phyloP scores from a whole-genome alignment of 2,888 invertebrate species.

The Steinernema hermaphroditum region DNA sequence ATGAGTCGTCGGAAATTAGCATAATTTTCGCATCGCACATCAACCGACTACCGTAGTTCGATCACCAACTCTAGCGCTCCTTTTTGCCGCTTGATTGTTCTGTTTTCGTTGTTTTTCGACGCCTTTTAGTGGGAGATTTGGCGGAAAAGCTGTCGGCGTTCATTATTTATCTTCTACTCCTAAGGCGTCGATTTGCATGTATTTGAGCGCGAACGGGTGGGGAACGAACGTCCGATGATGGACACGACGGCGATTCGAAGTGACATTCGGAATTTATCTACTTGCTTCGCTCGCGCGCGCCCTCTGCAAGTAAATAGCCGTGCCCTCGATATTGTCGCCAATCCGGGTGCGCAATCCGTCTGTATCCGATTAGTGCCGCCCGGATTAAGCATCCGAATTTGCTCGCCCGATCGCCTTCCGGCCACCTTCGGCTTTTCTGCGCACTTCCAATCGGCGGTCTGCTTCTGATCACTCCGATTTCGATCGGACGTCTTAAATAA shows the following conservation, averaged over 20 bases:
- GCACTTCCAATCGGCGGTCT: background rate
- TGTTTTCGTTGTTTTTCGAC: background rate
- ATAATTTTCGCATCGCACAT: constrained; percentile 8
- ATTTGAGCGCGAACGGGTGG: constrained; percentile 19
- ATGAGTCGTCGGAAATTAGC: constrained; percentile 23
- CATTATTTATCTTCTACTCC: constrained; percentile 32
- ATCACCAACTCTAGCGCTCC: constrained; percentile 17
- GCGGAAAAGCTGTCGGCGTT: constrained; percentile 22
- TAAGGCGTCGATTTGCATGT: constrained; percentile 31
- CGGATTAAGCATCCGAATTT: background rate
- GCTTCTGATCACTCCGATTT: too few species aligned
- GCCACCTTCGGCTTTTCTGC: background rate
- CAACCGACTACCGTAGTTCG: constrained; percentile 17
- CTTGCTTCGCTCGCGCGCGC: constrained; percentile 22
- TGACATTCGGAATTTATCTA: constrained; percentile 29
- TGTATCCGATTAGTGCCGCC: constrained; percentile 20
- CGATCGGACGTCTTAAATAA: background rate
- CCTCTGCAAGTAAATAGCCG: constrained; percentile 12
- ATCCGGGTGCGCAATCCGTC: constrained; percentile 2
- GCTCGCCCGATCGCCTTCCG: background rate
- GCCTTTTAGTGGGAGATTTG: background rate
- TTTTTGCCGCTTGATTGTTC: constrained; percentile 31
- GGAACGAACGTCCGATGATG: constrained; percentile 19
- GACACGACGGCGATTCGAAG: constrained; percentile 27
- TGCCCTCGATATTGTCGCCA: constrained; percentile 22